phyloP scores from a whole-genome alignment of 2,113 vertebrate species.

The Chelonoidis abingdonii region DNA sequence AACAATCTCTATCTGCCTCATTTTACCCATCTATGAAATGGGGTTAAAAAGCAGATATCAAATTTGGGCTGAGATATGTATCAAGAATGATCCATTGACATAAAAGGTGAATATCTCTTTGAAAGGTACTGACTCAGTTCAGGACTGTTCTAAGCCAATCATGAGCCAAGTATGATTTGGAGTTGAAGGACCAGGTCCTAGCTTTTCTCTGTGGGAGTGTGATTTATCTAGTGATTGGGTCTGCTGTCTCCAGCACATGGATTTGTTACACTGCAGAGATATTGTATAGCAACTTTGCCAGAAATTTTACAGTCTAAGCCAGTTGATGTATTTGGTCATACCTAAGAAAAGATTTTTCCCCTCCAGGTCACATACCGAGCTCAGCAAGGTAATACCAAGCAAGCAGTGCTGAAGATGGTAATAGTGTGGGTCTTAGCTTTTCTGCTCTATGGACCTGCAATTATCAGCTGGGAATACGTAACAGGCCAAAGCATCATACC shows the following conservation, averaged over 20 bases:
- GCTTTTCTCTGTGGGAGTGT: background rate
- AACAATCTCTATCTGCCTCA: background rate
- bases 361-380: conserved; percentile 83
- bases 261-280: conserved; percentile 1
- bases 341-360: background rate
- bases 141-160: background rate
- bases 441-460: conserved; percentile 84
- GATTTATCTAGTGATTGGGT: conserved; percentile 33
- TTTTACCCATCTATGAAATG: background rate
- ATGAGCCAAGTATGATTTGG: background rate
- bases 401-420: conserved; percentile 81
- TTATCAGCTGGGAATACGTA: conserved; percentile 85
- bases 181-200: background rate
- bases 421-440: conserved; percentile 85
- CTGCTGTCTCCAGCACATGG: background rate
- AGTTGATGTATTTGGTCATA: background rate
- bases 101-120: rapidly evolving
- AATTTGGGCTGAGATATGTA: background rate
- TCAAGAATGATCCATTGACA: background rate
- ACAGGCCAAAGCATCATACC: conserved; percentile 79
- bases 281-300: conserved; percentile 59
- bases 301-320: background rate
- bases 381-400: conserved; percentile 81
- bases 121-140: background rate
- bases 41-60: background rate